phyloP scores from a whole-genome alignment of 2,797 vertebrate genomes.

The Xerus rutilus region DNA sequence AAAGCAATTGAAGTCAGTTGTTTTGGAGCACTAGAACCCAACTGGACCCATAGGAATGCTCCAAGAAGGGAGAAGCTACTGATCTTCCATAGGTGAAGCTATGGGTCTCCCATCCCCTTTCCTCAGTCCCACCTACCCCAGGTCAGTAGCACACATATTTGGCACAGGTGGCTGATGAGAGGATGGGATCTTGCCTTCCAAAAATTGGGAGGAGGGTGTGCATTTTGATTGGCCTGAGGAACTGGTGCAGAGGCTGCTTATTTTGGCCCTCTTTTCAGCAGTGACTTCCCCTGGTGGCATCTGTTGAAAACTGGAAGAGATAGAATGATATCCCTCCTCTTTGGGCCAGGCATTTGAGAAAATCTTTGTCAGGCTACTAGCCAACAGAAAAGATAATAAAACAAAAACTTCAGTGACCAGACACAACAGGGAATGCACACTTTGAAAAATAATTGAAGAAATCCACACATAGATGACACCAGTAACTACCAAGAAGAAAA shows the following conservation, averaged over 20 bases:
- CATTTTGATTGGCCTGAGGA: neutral
- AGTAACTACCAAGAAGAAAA: neutral
- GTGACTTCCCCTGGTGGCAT: neutral
- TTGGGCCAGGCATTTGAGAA: neutral
- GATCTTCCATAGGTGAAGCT: neutral
- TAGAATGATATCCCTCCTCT: neutral
- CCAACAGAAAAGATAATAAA: neutral
- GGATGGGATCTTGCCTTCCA: neutral
- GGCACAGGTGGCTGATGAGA: neutral
- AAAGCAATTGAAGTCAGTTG: neutral
- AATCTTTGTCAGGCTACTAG: neutral
- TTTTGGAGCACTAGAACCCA: neutral
- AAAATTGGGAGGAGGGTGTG: neutral
- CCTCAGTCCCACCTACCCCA: neutral
- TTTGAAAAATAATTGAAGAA: neutral
- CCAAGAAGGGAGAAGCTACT: neutral
- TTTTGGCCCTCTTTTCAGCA: too few species aligned
- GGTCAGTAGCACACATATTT: too few species aligned
- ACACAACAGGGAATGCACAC: neutral
- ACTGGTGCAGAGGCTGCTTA: neutral
- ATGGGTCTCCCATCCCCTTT: neutral
- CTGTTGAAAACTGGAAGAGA: neutral
- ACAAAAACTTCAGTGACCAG: neutral
- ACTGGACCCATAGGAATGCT: neutral
- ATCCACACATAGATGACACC: neutral